Evolutionary conservation across 2,888 invertebrate species (phyloP).

Genomic region (Tromatobia lineatoria): DNA sequence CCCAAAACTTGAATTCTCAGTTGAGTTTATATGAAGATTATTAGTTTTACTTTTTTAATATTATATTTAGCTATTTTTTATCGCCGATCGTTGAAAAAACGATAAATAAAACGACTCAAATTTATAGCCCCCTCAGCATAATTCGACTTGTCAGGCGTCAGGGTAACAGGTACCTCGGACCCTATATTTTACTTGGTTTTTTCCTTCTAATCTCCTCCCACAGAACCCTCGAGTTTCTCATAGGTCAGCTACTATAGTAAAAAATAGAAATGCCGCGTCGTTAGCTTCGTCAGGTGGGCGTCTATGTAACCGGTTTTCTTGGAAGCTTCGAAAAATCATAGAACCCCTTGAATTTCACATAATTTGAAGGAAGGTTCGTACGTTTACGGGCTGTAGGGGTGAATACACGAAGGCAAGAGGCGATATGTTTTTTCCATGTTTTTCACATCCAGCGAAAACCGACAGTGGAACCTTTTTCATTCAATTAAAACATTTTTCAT

Average conservation of each 20-base stretch:
- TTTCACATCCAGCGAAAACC: not conserved
- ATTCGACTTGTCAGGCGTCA: constrained; percentile 42
- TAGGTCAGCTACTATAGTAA: constrained; percentile 27
- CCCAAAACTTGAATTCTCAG: not conserved
- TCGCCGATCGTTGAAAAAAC: constrained; percentile 17
- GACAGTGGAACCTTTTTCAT: not conserved
- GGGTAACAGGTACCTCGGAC: constrained; percentile 50
- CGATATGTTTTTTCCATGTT: not conserved
- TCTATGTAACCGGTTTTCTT: constrained; percentile 51
- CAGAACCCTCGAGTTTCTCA: constrained; percentile 31
- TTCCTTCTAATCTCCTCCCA: constrained; percentile 41
- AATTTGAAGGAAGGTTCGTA: constrained; percentile 38
- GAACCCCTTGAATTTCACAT: constrained; percentile 20
- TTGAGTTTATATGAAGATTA: constrained; percentile 13
- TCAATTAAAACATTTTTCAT: not conserved
- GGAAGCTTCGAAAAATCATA: constrained; percentile 18
- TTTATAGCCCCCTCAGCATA: constrained; percentile 11
- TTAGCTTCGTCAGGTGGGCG: constrained; percentile 41
- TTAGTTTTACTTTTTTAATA: constrained; percentile 3
- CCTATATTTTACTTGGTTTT: constrained; percentile 32
- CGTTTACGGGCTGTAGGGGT: constrained; percentile 2
- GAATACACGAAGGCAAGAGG: constrained; percentile 1
- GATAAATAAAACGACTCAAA: constrained; percentile 39
- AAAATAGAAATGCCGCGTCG: constrained; percentile 23
- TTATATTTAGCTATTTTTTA: not conserved